A percentile compares a stretch with the other conserved stretches of the same genome.
These are phyloP conservation scores for Erannis defoliaria DNA, from an alignment of 2,888 invertebrate species.

Conservation along the genomic window DNA sequence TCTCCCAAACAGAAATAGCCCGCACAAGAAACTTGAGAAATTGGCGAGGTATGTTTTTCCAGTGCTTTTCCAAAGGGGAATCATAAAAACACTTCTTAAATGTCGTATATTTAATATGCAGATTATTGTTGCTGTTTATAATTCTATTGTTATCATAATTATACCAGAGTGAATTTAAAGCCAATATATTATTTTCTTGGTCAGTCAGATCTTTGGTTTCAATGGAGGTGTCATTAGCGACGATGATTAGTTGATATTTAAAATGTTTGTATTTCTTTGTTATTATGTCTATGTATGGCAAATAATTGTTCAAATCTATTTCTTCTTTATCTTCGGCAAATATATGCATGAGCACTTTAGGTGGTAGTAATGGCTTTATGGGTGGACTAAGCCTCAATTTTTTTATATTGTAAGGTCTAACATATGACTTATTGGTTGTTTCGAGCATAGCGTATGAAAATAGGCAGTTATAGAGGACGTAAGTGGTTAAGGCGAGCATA, in stretches of 20 bases:
- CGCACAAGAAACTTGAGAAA: slow-evolving; percentile 69
- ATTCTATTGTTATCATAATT: slow-evolving; percentile 44
- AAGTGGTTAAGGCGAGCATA: slow-evolving; percentile 70
- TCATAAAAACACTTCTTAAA: slow-evolving; percentile 65
- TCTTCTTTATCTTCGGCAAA: slow-evolving; percentile 60
- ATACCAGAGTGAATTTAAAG: slow-evolving; percentile 67
- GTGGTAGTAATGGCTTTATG: slow-evolving; percentile 28
- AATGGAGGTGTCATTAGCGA: slow-evolving; percentile 66
- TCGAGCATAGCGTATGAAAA: slow-evolving; percentile 65
- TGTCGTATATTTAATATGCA: slow-evolving; percentile 60
- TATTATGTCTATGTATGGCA: slow-evolving; percentile 66
- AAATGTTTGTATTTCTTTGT: slow-evolving; percentile 63
- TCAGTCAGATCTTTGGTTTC: slow-evolving; percentile 52
- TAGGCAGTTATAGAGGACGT: slow-evolving; percentile 72
- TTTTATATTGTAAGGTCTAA: slow-evolving; percentile 37
- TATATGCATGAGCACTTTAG: slow-evolving; percentile 70
- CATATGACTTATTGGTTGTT: slow-evolving; percentile 47
- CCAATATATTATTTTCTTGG: slow-evolving; percentile 69
- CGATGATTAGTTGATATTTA: slow-evolving; percentile 66
- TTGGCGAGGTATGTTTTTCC: slow-evolving; percentile 64
- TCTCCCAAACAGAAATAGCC: slow-evolving; percentile 75
- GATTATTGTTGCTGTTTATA: slow-evolving; percentile 47
- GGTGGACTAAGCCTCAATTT: slow-evolving; percentile 1
- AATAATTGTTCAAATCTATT: slow-evolving; percentile 59
- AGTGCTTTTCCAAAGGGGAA: slow-evolving; percentile 69